These are phyloP conservation scores for Prunella strophiata DNA, from an alignment of 2,797 vertebrate genomes.

Conservation along the genomic window DNA sequence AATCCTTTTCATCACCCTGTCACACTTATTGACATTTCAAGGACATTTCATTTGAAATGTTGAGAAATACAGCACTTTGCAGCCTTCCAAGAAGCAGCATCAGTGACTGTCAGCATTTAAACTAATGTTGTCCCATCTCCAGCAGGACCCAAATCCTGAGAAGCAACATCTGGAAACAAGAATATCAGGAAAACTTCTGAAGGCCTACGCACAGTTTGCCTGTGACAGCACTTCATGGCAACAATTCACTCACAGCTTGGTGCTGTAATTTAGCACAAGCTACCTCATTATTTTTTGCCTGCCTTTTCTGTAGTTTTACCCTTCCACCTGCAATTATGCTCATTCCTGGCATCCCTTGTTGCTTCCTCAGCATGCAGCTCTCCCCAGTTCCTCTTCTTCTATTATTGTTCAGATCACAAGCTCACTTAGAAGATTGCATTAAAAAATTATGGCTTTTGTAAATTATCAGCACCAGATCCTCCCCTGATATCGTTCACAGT, in stretches of 20 bases:
- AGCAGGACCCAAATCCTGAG: neutral
- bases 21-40: conserved; percentile 10
- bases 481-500: neutral
- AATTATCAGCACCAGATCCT: neutral
- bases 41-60: neutral
- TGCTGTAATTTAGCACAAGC: neutral
- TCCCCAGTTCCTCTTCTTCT: neutral
- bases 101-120: neutral
- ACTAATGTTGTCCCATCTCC: neutral
- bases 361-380: neutral
- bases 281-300: neutral
- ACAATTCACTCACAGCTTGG: neutral
- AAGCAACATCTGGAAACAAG: neutral
- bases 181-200: neutral
- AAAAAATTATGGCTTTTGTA: neutral
- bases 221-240: neutral
- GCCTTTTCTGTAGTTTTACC: neutral
- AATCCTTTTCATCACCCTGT: conserved; percentile 10
- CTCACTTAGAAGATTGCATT: neutral
- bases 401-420: neutral
- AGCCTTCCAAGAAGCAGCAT: neutral
- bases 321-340: neutral
- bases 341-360: neutral
- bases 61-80: neutral
- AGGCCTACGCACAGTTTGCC: neutral